Evolutionary conservation across 2,888 invertebrate species (phyloP), one percentile per base, ranked within the genome.

Genomic region (Asteroscopus sphinx): DNA sequence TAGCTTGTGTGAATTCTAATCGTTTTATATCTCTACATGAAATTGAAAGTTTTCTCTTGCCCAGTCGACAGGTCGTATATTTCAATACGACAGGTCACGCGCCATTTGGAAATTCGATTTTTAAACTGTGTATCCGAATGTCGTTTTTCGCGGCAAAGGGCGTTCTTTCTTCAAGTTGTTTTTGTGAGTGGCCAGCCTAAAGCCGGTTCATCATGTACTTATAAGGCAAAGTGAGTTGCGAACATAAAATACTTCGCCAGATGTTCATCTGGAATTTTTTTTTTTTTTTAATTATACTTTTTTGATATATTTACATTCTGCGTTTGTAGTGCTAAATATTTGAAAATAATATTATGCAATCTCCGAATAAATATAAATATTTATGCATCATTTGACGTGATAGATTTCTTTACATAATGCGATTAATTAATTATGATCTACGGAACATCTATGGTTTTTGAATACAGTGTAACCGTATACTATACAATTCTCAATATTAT

Each of bases 171-270:
- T 59, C 28, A 51, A 45, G 7, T 16, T 16, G 21, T 55, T n/a
- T 47, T 40, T 45, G 37, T 48, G 13, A 58, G 53, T 64, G 53
- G 44, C 52, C 57, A 53, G 58, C 12, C 48, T 33, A 28, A 36
- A 48, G 53, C 41, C 53, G 42, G 67, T 57, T 56, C 63, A 42
- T 51, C 54, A 54, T 40, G 56, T 55, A 47, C 72, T 26, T 74
- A 53, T 48, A 71, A 55, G 56, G 78, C 39, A 36, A 53, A 61
- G 47, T 61, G 37, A 56, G 66, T 71, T 68, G 28, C 57, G 44
- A 62, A 54, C 47, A 55, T 47, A 59, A 70, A 71, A 71, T 59
- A 68, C 46, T 63, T 64, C 12, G 41, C 73, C 76, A 78, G 76
- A 76, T 76, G 79, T 61, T 57, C 65, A 53, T 53, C 32, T 61